Evolutionary conservation across 2,113 vertebrate genomes (phyloP).

Genomic region (Notarius quadriscutis): DNA sequence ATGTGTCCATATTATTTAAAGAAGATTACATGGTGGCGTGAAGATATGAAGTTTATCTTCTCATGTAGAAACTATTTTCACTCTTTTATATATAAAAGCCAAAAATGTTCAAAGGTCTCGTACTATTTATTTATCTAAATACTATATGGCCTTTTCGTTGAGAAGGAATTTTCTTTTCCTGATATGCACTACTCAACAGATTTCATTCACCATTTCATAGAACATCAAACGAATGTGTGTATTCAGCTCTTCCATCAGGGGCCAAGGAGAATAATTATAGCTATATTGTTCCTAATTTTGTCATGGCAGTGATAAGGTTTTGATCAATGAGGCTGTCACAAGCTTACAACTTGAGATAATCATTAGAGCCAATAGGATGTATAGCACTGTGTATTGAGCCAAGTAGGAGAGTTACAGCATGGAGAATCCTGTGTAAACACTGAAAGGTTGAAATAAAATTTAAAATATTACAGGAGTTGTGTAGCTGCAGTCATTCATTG

Average conservation of each 20-base stretch:
- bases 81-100: too few relatives aligned
- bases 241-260: neutral
- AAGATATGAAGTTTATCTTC: too few relatives aligned
- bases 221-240: constrained; percentile 1
- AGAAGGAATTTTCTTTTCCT: neutral
- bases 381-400: neutral
- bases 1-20: too few relatives aligned
- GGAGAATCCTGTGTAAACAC: neutral
- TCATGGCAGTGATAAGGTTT: constrained; percentile 38
- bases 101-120: neutral
- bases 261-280: neutral
- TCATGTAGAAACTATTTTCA: too few relatives aligned
- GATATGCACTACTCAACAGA: neutral
- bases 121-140: neutral
- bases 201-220: neutral
- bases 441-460: neutral
- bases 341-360: constrained; percentile 35
- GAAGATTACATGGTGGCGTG: too few relatives aligned
- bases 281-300: constrained; percentile 40
- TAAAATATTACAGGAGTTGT: neutral
- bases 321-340: constrained; percentile 49
- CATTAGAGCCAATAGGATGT: constrained; percentile 15
- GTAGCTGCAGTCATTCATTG: constrained; percentile 1
- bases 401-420: neutral
- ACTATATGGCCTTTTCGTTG: neutral